phyloP scores from a whole-genome alignment of 2,888 invertebrate species.

The Schizotus pectinicornis region DNA sequence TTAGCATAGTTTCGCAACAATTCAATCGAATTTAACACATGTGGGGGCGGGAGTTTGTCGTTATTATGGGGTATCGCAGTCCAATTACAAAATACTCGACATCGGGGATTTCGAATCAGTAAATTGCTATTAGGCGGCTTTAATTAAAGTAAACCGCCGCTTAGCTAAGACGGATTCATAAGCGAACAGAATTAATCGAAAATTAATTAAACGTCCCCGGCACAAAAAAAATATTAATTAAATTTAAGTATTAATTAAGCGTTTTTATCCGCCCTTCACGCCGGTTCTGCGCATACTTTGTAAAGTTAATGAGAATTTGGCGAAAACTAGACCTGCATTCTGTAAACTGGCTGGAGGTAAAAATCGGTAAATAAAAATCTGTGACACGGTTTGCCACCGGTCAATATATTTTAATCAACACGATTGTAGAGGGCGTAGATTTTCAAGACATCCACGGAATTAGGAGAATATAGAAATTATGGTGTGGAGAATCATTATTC shows the following conservation, averaged over 20 bases:
- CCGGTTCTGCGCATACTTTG: not conserved
- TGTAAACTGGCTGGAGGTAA: no score
- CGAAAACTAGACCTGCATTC: no score
- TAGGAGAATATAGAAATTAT: no score
- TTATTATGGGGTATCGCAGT: constrained; percentile 19
- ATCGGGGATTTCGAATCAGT: constrained; percentile 26
- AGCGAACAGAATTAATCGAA: constrained; percentile 24
- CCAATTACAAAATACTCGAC: constrained; percentile 25
- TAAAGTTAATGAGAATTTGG: no score
- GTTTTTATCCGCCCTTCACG: constrained; percentile 5
- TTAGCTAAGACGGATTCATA: constrained; percentile 27
- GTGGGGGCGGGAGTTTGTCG: constrained; percentile 5
- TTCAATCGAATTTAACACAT: constrained; percentile 25
- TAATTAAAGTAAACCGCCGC: constrained; percentile 40
- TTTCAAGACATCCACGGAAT: no score
- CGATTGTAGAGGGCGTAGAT: no score
- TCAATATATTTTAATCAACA: no score
- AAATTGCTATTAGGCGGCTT: constrained; percentile 40
- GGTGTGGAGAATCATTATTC: no score
- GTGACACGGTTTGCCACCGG: no score
- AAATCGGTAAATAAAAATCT: no score
- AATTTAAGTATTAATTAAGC: constrained; percentile 9
- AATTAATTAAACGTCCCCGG: constrained; percentile 20
- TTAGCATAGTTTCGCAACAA: constrained; percentile 20
- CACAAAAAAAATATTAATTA: constrained; percentile 20